phyloP scores from a whole-genome alignment of 2,888 invertebrate genomes.

The Oxytorus armatus region DNA sequence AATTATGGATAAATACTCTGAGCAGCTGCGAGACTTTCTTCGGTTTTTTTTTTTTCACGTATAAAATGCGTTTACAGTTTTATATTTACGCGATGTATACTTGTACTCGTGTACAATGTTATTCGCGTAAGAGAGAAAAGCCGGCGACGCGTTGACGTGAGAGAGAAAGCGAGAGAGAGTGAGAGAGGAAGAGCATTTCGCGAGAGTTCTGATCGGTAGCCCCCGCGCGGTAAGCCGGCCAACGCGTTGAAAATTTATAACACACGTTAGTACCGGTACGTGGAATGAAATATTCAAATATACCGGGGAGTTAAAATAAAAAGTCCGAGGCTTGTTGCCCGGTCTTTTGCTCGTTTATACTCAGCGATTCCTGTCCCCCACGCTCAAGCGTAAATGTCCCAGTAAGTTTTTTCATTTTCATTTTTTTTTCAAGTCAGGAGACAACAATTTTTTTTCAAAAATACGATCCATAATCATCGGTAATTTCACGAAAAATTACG shows the following conservation, averaged over 20 bases:
- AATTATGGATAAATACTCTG: no score
- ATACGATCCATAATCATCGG: no score
- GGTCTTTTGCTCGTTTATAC: background rate
- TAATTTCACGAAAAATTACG: no score
- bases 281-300: slow-evolving; percentile 74
- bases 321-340: slow-evolving; percentile 31
- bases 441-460: no score
- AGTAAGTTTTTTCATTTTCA: background rate
- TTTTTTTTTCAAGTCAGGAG: no score
- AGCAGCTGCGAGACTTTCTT: background rate
- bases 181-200: slow-evolving; percentile 47
- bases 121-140: slow-evolving; percentile 39
- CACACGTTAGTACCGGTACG: slow-evolving; percentile 69
- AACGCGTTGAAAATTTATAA: slow-evolving; percentile 72
- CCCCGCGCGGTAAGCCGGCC: slow-evolving; percentile 19
- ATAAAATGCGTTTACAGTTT: background rate
- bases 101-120: slow-evolving; percentile 23
- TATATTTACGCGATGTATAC: slow-evolving; percentile 1
- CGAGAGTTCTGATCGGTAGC: slow-evolving; percentile 54
- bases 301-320: slow-evolving; percentile 26
- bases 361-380: background rate
- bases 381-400: background rate
- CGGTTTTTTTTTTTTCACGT: slow-evolving; percentile 16
- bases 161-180: slow-evolving; percentile 1
- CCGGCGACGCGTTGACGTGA: slow-evolving; percentile 23